Conservation (phyloP, 1,140 invertebrate species). For the Drosophila erecta region DNA sequence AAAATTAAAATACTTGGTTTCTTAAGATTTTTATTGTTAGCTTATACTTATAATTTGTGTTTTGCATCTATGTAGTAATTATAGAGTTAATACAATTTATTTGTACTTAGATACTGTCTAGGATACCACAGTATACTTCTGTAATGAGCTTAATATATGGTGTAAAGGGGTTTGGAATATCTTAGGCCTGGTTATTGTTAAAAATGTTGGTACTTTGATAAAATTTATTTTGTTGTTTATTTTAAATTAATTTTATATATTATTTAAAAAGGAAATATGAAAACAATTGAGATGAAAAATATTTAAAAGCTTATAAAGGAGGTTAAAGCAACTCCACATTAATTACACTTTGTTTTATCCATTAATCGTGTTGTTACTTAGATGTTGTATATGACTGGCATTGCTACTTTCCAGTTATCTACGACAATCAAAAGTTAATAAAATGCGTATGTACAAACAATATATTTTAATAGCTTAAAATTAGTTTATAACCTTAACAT, state of each 20-base stretch:
- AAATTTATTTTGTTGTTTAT: too few relatives aligned
- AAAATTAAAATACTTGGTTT: background rate
- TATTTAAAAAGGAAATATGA: too few relatives aligned
- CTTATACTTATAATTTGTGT: background rate
- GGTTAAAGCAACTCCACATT: background rate
- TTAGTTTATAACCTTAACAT: background rate
- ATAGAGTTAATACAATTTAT: background rate
- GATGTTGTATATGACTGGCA: background rate
- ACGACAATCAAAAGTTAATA: too few relatives aligned
- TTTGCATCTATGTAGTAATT: background rate
- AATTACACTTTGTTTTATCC: background rate
- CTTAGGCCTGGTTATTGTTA: background rate
- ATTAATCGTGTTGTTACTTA: background rate
- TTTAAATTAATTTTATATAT: too few relatives aligned
- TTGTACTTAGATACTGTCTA: conserved; percentile 1
- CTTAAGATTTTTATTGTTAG: background rate
- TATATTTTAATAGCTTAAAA: background rate
- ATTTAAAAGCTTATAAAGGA: background rate
- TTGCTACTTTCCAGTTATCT: too few relatives aligned
- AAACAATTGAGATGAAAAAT: too few relatives aligned
- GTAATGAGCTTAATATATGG: background rate
- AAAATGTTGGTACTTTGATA: too few relatives aligned
- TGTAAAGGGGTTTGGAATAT: background rate
- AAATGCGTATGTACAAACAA: background rate
- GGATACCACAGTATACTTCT: background rate